A percentile compares a stretch with the other conserved stretches of the same genome.
These are phyloP conservation scores for Anolis carolinensis DNA, from an alignment of 2,113 vertebrate genomes.

Conservation along the genomic window DNA sequence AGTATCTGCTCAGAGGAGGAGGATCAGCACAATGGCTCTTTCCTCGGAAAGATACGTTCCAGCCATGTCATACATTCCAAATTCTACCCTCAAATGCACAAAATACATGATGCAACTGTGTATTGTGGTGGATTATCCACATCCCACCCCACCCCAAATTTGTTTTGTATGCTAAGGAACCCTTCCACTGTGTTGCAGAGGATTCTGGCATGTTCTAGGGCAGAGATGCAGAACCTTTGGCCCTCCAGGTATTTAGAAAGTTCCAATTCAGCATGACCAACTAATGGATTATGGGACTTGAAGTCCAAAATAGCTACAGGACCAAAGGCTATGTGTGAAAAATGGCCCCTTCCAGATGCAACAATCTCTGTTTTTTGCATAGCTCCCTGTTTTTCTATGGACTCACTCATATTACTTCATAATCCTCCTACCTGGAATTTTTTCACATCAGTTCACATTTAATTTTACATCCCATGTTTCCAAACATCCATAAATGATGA, in stretches of 20 bases:
- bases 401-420: background rate
- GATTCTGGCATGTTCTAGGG: background rate
- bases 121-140: background rate
- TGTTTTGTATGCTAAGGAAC: background rate
- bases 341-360: conserved; percentile 39
- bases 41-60: conserved; percentile 70
- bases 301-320: background rate
- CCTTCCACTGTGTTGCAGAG: background rate
- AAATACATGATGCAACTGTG: conserved; percentile 42
- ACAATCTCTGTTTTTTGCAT: conserved; percentile 38
- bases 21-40: conserved; percentile 62
- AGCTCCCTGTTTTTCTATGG: conserved; percentile 3
- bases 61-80: conserved; percentile 55
- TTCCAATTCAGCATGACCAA: background rate
- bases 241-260: background rate
- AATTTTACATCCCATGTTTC: conserved; percentile 46
- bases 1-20: conserved; percentile 56
- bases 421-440: conserved; percentile 28
- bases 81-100: conserved; percentile 38
- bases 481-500: conserved; percentile 10
- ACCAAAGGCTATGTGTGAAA: background rate
- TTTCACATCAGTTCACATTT: conserved; percentile 43
- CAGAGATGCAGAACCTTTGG: background rate
- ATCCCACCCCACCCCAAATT: too few relatives aligned
- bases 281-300: background rate